Evolutionary conservation across 2,113 vertebrate species (phyloP), one percentile per base, ranked within the genome.

Genomic region (Pyrgilauda ruficollis): DNA sequence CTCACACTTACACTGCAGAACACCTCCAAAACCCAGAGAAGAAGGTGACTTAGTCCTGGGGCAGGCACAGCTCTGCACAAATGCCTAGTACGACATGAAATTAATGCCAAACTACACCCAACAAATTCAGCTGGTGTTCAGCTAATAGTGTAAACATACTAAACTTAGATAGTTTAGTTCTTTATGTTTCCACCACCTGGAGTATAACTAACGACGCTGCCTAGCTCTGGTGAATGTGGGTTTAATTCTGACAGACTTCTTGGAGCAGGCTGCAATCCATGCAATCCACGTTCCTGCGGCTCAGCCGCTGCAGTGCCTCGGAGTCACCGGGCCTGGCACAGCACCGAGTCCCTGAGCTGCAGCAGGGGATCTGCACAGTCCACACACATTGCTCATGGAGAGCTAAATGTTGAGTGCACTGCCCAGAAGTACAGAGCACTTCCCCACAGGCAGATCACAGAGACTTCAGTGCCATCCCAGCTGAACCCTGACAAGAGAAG

Each of bases 251-350:
- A n/a, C 31, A 72, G 52, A 49, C 24, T 44, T 6, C 4, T 3
- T 26, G 35, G 9, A 70, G 41, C 27, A 63, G 52, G 35, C n/a
- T 70, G 74, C 56, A 79, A 11, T 16, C 24, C 28, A 14, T 4
- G 66, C 56, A 11, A 37, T 37, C 37, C 37, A 37, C 8, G 12
- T 35, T 2, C 0, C 64, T 11, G 23, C 35, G 22, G 9, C 4
- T 23, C 3, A 2, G 35, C 44, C 41, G 50, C n/a, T 31, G 37
- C 0, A 0, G 37, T 2, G 13, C 10, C 28, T 5, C 0, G 0
- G 2, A n/a, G 24, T 3, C 39, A 37, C 8, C 0, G 3, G 17
- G 43, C 21, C 9, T 22, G 8, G 52, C 8, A 3, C 3, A 2
- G 33, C 31, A 11, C 16, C 31, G 14, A 37, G 17, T 14, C 30